Evolutionary conservation across 2,888 invertebrate genomes (phyloP), one percentile per base, ranked within the genome.

Genomic region (Clunio marinus): DNA sequence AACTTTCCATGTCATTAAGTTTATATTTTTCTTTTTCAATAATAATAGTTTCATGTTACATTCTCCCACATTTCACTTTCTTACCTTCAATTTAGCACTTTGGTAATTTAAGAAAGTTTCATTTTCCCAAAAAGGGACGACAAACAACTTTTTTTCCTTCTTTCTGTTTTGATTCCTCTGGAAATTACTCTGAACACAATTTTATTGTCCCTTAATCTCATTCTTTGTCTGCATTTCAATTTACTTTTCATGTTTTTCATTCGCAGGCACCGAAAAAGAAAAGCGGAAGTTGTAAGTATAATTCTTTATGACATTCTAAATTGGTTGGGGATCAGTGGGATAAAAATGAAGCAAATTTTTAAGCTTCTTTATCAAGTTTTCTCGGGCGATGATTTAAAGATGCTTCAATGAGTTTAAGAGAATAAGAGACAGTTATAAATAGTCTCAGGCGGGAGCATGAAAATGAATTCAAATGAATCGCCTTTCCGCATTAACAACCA

Each of bases 261-360:
- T 69, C 46, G 27, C 41, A 69, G 70, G 66, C 55, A 37, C 70
- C 70, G 20, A 70, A 70, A 55, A 70, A 70, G 69, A 69, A 69
- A 55, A 77, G 73, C 74, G 78, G 78, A 73, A 77, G 75, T 75
- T 67, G 71, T 71, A 70, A 70, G 71, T 71, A 66, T 27, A 60
- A 63, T 51, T 55, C 55, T 66, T 66, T 66, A 66, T 66, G 28
- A 55, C 32, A 66, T 66, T 66, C 22, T 32, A 66, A 55, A 32
- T 66, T 63, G 45, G 63, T 37, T 37, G 41, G 63, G 27, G 63
- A n/a, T n/a, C n/a, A n/a, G n/a, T n/a, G 25, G 24, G 25, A 59
- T 59, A 13, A 59, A 10, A 15, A 45, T 8, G 13, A 45, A 59
- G 35, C n/a, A n/a, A 28, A 62, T 35, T 15, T 63, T 63, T 63